Evolutionary conservation across 2,888 invertebrate genomes (phyloP).

Genomic region (Cordilura impudica): DNA sequence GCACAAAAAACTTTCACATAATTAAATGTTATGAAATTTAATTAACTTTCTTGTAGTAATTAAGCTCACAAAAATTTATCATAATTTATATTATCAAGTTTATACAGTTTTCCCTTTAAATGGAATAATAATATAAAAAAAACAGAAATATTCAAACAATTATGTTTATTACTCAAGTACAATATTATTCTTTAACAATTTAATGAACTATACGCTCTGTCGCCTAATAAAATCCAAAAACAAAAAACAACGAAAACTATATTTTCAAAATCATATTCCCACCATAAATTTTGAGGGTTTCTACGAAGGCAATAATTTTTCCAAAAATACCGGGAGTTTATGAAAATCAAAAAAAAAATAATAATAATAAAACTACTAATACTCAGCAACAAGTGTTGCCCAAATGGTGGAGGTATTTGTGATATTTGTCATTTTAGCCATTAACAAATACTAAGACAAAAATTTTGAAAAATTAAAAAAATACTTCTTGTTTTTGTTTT

Average conservation of each 20-base stretch:
- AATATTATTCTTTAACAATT: constrained; percentile 30
- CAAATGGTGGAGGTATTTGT: neutral
- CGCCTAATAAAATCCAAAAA: constrained; percentile 52
- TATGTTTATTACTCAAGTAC: neutral
- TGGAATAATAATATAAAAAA: neutral
- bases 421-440: constrained; percentile 15
- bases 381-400: constrained; percentile 47
- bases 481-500: too few species aligned
- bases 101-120: neutral
- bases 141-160: neutral
- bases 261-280: constrained; percentile 58
- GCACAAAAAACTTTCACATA: constrained; percentile 1
- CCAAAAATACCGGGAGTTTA: constrained; percentile 45
- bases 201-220: constrained; percentile 55
- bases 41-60: neutral
- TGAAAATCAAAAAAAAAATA: constrained; percentile 57
- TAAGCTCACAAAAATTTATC: neutral
- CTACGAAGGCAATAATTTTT: constrained; percentile 60
- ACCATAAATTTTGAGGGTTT: constrained; percentile 59
- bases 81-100: neutral
- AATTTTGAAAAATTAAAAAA: neutral
- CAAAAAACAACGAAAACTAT: constrained; percentile 18
- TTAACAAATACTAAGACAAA: constrained; percentile 17
- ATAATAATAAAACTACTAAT: constrained; percentile 17
- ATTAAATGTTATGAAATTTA: constrained; percentile 5